Base-by-base conservation (phyloP, 2,797 vertebrate genomes). In the Echiichthys vipera region DNA sequence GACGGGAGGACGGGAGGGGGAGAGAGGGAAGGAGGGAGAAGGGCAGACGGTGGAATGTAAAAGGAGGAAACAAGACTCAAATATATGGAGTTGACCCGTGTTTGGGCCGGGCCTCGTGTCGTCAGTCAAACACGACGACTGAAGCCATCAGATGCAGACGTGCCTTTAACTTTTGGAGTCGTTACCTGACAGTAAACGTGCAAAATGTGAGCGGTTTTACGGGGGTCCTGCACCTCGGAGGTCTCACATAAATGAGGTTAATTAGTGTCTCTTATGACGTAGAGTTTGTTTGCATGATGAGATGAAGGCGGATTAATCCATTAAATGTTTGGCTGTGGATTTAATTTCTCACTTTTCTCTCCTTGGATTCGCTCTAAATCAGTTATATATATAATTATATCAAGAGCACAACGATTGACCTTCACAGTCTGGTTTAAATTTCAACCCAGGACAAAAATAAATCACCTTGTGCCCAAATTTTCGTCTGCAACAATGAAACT, bases 1-100 rank as follows among this genome's bases (percentile, higher is more conserved):
- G 34, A 14, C 24, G 5, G 14, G 15, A 15, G 32, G 4, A 5
- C 14, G 22, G 11, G 50, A 20, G 5, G 45, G 17, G 12, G 42
- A 49, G 37, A 7, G 11, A 40, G 24, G 15, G 5, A 50, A 22
- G 46, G 8, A 20, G 40, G 20, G 14, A 39, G 43, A 10, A 57
- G 43, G 32, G 15, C 0, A 10, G 17, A 46, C 12, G 15, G 37
- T 55, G 65, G 25, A 27, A 30, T 8, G 36, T 14, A 46, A 61
- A 15, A 5, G 39, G 27, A 53, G 50, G 50, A 71, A 78, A 77
- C 65, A 27, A 67, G 67, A 66, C 15, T 46, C 40, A 65, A 77
- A 71, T 69, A 72, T 78, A 75, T 68, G 27, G 71, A 80, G 63
- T 80, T 75, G 46, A 37, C 59, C 64, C 58, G 56, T 25, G 51